Percentiles rank a stretch among this genome's conserved stretches.
These are phyloP conservation scores for Acipenser oxyrinchus DNA, from an alignment of 2,797 vertebrate species.

Conservation along the genomic window DNA sequence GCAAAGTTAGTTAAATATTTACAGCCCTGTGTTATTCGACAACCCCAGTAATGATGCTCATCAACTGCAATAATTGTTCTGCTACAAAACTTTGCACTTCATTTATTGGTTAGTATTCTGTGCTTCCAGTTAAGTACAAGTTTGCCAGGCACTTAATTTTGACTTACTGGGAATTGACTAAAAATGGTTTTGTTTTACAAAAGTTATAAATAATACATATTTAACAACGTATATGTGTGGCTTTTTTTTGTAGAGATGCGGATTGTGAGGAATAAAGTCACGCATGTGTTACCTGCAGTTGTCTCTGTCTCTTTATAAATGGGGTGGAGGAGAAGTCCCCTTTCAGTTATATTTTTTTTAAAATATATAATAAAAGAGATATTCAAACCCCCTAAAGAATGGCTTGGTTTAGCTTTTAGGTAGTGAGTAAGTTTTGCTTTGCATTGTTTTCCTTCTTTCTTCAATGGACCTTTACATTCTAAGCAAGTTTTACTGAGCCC, in stretches of 20 bases:
- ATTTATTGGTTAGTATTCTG: conserved; percentile 36
- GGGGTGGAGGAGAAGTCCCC: conserved; percentile 18
- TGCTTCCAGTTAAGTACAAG: conserved; percentile 9
- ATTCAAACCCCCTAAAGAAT: no score
- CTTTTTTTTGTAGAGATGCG: neutral
- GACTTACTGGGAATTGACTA: conserved; percentile 10
- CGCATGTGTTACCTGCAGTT: conserved; percentile 30
- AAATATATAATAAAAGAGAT: no score
- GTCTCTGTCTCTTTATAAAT: conserved; percentile 25
- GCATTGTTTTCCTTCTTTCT: conserved; percentile 47
- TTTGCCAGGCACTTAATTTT: conserved; percentile 8
- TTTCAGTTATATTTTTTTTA: no score
- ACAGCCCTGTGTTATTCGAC: conserved; percentile 64
- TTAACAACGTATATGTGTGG: no score
- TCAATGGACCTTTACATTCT: conserved; percentile 65
- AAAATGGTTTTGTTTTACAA: neutral
- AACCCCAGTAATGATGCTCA: conserved; percentile 64
- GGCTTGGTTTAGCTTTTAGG: conserved; percentile 62
- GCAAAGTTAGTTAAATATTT: conserved; percentile 74
- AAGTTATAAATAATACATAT: no score
- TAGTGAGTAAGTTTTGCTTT: conserved; percentile 34
- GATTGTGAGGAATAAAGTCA: conserved; percentile 21
- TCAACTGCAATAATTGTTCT: conserved; percentile 65
- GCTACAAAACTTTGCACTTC: conserved; percentile 53
- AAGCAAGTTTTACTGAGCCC: conserved; percentile 60